These are phyloP conservation scores for Chrysomallon squamiferum DNA, from an alignment of 1,140 invertebrate genomes.

Conservation along the genomic window DNA sequence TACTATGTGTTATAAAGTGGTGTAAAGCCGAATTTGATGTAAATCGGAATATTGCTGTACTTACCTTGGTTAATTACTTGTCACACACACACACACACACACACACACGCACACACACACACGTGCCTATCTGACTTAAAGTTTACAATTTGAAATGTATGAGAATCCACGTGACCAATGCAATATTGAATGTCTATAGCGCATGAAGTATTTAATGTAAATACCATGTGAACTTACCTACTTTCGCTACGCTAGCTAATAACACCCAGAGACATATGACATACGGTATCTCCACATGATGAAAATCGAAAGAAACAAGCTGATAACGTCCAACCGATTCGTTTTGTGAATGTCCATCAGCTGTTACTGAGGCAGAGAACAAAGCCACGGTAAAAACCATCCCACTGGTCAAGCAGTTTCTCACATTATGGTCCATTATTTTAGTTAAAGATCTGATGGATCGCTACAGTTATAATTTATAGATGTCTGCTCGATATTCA, in stretches of 20 bases:
- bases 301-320: constrained; percentile 84
- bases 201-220: too few species aligned
- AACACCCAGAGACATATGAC: constrained; percentile 95
- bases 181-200: too few species aligned
- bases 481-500: neutral
- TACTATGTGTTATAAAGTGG: too few species aligned
- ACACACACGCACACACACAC: too few species aligned
- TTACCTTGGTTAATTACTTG: too few species aligned
- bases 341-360: constrained; percentile 17
- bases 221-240: constrained; percentile 77
- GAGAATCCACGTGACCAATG: too few species aligned
- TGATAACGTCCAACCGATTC: constrained; percentile 62
- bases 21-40: too few species aligned
- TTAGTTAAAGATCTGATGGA: neutral
- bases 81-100: too few species aligned
- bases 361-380: constrained; percentile 5
- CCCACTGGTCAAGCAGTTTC: neutral
- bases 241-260: constrained; percentile 91
- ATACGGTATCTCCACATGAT: constrained; percentile 87
- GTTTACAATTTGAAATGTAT: too few species aligned
- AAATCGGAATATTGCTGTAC: too few species aligned
- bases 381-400: neutral
- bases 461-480: neutral
- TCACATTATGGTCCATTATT: neutral
- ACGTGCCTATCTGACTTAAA: too few species aligned